A percentile compares a stretch with the other conserved stretches of the same genome.
Conservation (phyloP, 2,113 vertebrate genomes). For the Vimba vimba region DNA sequence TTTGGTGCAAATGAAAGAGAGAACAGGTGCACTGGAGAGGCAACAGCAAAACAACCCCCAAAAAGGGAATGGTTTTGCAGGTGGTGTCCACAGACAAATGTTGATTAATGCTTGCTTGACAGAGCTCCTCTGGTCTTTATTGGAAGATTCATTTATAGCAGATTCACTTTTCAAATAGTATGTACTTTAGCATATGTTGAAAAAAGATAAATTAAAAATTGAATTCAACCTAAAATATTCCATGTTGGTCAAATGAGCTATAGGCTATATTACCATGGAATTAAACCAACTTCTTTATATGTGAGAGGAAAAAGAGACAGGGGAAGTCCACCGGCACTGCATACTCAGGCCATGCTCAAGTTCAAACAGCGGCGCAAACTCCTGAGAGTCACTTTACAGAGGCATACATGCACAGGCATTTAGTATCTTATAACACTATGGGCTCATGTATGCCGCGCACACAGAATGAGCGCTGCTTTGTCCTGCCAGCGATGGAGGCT, state of each 20-base stretch:
- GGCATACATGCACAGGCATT: conserved; percentile 28
- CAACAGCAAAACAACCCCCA: too few species aligned
- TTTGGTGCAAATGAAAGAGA: too few species aligned
- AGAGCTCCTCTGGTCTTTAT: too few species aligned
- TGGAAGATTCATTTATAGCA: too few species aligned
- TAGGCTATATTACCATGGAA: background rate
- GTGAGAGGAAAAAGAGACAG: background rate
- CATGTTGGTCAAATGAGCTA: background rate
- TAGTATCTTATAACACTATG: conserved; percentile 20
- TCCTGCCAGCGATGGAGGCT: conserved; percentile 29
- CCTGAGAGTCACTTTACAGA: conserved; percentile 37
- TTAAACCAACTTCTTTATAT: background rate
- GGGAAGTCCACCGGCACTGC: background rate
- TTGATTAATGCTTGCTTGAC: too few species aligned
- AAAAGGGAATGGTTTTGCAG: too few species aligned
- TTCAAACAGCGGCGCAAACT: conserved; percentile 8
- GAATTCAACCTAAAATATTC: too few species aligned
- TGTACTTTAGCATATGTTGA: too few species aligned
- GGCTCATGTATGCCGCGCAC: background rate
- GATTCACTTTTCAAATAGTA: too few species aligned
- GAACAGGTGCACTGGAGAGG: too few species aligned
- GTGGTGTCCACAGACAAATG: too few species aligned
- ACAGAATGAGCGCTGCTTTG: background rate
- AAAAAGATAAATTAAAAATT: too few species aligned
- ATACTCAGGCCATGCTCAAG: background rate